phyloP scores from a whole-genome alignment of 2,113 vertebrate species.

The Pelvicachromis taeniatus region DNA sequence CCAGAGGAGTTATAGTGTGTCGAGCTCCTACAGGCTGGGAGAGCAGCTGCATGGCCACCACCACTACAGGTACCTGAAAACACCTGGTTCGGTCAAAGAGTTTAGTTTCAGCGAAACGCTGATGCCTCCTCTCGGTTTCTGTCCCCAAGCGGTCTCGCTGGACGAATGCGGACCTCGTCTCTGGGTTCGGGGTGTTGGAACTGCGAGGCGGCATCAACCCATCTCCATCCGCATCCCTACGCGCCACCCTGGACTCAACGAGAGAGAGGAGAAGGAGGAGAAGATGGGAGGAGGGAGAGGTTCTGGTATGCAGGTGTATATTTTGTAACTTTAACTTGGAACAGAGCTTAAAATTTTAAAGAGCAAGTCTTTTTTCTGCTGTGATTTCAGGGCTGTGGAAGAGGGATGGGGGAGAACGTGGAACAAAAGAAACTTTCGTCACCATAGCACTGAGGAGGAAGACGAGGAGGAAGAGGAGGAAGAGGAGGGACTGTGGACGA shows the following conservation, averaged over 20 bases:
- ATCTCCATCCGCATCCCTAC: background rate
- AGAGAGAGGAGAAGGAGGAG: background rate
- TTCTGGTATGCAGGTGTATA: background rate
- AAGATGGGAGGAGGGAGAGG: background rate
- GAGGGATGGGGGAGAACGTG: constrained; percentile 21
- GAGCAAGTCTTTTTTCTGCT: background rate
- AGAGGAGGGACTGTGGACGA: constrained; percentile 36
- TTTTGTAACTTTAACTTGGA: background rate
- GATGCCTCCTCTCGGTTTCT: background rate
- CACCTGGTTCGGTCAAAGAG: background rate
- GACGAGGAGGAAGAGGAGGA: background rate
- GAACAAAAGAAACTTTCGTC: constrained; percentile 23
- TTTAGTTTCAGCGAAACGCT: background rate
- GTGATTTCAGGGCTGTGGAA: constrained; percentile 5
- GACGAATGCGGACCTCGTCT: constrained; percentile 20
- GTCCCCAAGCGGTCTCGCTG: background rate
- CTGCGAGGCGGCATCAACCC: background rate
- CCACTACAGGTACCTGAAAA: constrained; percentile 24
- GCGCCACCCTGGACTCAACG: background rate
- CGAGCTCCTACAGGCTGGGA: constrained; percentile 42
- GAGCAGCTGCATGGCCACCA: constrained; percentile 25
- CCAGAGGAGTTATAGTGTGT: constrained; percentile 67
- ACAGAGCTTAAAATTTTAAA: background rate
- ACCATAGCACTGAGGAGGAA: constrained; percentile 50
- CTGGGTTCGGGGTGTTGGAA: constrained; percentile 32